A percentile compares a stretch with the other conserved stretches of the same genome.
These are phyloP conservation scores for Dendroctonus valens DNA, from an alignment of 1,140 invertebrate species.

Conservation along the genomic window DNA sequence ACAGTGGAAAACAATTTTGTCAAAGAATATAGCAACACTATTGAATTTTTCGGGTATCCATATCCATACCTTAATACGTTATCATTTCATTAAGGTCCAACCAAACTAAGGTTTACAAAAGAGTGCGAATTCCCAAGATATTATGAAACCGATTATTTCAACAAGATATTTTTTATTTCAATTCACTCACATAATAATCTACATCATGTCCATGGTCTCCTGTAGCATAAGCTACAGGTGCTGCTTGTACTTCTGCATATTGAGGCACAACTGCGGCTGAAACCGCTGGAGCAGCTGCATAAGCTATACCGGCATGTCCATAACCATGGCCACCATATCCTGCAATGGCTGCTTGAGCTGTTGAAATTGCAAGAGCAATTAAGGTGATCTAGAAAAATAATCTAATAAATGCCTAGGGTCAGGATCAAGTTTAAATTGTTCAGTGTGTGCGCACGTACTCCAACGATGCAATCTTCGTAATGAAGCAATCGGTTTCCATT, in stretches of 20 bases:
- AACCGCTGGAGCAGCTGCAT: not conserved
- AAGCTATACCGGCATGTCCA: conserved; percentile 8
- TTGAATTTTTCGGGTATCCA: no score
- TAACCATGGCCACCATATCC: conserved; percentile 14
- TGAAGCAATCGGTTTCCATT: no score
- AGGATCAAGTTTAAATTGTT: no score
- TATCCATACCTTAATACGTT: no score
- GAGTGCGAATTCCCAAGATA: no score
- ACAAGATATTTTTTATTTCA: conserved; percentile 1
- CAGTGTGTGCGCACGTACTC: no score
- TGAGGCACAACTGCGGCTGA: conserved; percentile 29
- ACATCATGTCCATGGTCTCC: conserved; percentile 43
- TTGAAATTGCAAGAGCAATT: conserved; percentile 26
- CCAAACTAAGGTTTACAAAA: no score
- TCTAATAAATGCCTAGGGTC: no score
- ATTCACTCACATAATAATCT: conserved; percentile 36
- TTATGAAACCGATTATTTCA: not conserved
- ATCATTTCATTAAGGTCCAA: no score
- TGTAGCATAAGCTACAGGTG: conserved; percentile 51
- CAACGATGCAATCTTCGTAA: no score
- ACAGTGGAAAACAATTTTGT: no score
- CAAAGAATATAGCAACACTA: no score
- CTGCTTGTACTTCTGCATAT: conserved; percentile 48
- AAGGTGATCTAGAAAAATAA: conserved; percentile 29
- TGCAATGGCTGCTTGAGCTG: conserved; percentile 17